Base-by-base conservation (phyloP, 2,797 vertebrate genomes). In the Sternarchorhynchus goeldii region DNA sequence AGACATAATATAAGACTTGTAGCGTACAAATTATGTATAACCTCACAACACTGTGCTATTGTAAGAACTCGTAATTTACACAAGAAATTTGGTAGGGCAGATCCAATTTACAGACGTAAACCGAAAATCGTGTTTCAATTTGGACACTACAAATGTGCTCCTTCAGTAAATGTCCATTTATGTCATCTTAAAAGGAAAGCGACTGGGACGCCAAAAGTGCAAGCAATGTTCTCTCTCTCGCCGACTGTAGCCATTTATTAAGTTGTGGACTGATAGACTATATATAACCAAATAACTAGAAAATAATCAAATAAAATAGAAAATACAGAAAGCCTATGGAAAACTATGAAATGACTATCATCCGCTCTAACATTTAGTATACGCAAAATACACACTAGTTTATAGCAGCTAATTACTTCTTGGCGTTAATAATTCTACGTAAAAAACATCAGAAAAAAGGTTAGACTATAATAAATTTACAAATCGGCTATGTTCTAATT, bases 151-250 rank as follows among this genome's bases (percentile, higher is more conserved):
- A 68, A 20, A 71, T 1, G 31, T 2, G 29, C 29, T 77, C 31
- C 12, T 7, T 50, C 59, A 58, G 66, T 18, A 34, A 8, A 83
- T 78, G n/a, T 18, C 72, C 75, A 78, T 80, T 71, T 80, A 78
- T 73, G 73, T 83, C 82, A 70, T 36, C 63, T 6, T 78, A 6
- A 53, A 21, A 0, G 12, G 55, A 55, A 45, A 64, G 20, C 50
- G 64, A 59, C n/a, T 56, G 31, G 45, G 21, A 29, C 25, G 25
- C 32, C 16, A 34, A 12, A 14, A 57, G 25, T 39, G 31, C 12
- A 41, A 10, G 16, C 14, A 55, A 32, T 31, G 41, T 21, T 29
- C 21, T 4, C 65, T 65, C 34, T 65, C 63, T n/a, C 64, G 10
- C 63, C 39, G 8, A 4, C 29, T n/a, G 45, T 12, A 50, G 45